Evolutionary conservation across 2,113 vertebrate genomes (phyloP).

Genomic region (Gopherus flavomarginatus): DNA sequence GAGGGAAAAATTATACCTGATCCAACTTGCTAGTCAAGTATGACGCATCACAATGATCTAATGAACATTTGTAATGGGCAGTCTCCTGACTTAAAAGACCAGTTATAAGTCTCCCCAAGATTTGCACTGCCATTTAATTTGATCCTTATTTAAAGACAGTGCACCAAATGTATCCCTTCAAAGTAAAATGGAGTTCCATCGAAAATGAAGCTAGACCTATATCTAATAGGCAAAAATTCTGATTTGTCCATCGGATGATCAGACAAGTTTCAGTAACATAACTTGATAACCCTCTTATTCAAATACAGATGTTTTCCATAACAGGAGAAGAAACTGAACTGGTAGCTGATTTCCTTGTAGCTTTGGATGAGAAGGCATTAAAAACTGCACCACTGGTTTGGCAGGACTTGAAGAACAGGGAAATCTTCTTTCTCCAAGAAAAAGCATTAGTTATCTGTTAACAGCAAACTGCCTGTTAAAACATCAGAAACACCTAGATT

Average conservation of each 20-base stretch:
- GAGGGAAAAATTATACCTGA: neutral
- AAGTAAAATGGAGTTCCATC: conserved; percentile 56
- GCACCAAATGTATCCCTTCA: conserved; percentile 34
- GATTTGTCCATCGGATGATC: neutral
- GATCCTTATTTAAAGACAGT: conserved; percentile 57
- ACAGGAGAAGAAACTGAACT: neutral
- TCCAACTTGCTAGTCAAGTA: conserved; percentile 2
- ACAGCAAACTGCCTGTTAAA: neutral
- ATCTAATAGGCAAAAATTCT: conserved; percentile 19
- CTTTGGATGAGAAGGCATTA: neutral
- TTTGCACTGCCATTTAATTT: conserved; percentile 31
- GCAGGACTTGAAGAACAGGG: neutral
- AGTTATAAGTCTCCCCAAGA: conserved; percentile 46
- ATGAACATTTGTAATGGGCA: conserved; percentile 12
- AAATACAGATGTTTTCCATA: neutral
- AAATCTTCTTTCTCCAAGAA: neutral
- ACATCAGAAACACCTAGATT: neutral
- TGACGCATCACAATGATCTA: conserved; percentile 16
- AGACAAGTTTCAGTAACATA: neutral
- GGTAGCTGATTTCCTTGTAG: neutral
- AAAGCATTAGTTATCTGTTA: neutral
- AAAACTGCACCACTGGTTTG: neutral
- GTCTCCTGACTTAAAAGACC: conserved; percentile 22
- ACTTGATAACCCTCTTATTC: neutral
- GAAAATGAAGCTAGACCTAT: conserved; percentile 47